Base-by-base conservation (phyloP, 1,140 invertebrate species). In the Drosophila melanica region DNA sequence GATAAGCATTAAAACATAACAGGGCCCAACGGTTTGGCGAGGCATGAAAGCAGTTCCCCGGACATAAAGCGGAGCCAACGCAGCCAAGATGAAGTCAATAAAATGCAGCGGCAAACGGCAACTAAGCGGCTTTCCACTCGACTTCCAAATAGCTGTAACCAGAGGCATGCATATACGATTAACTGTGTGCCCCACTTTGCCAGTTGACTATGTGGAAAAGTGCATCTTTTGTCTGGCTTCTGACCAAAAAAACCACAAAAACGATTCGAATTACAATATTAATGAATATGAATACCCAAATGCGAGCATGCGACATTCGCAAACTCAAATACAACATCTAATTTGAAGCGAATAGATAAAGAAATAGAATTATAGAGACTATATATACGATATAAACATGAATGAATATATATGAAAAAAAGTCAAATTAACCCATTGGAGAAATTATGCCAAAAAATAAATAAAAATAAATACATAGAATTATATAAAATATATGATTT, bases 181-280 rank as follows among this genome's bases (percentile, higher is more conserved):
- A 68, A 72, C 63, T 35, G 33, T 65, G 41, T 79, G 66, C 37
- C 82, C 82, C 79, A 87, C 72, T 82, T 87, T 79, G 69, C 55
- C 59, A 68, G 27, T 27, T 27, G 5, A 27, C 27, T 27, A 27
- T 7, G 27, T 42, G 55, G 48, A 77, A 47, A 69, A 79, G 70
- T 57, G 55, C 57, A 75, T 47, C 63, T 41, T 66, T 87, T 87
- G 84, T 87, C 65, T 79, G 82, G 82, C 82, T 87, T 87, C 82
- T 87, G 67, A 87, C 82, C 82, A 87, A 87, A 87, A 84, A 82
- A 89, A 82, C 82, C 84, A 77, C 82, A 87, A 71, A 60, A 27
- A 47, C 68, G 82, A 81, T 79, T 87, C 77, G 63, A 89, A 79
- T 89, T 87, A 87, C 82, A 23, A n/a, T n/a, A n/a, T n/a, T n/a